A percentile compares a stretch with the other conserved stretches of the same genome.
These are phyloP conservation scores for Agrochola lychnidis DNA, from an alignment of 2,888 invertebrate species.

Conservation along the genomic window DNA sequence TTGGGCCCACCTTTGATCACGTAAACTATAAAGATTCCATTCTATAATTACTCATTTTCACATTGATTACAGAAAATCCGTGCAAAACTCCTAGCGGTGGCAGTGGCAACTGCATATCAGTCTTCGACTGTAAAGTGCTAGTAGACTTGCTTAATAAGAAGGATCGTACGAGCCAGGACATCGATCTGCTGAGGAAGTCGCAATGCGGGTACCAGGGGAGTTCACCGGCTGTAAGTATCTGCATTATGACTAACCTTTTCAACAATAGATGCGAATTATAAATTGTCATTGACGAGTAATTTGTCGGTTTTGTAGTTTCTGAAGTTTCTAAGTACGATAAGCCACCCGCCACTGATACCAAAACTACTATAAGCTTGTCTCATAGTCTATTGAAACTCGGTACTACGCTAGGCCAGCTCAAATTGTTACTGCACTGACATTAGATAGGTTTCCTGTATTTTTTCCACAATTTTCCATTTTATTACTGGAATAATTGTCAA, in stretches of 20 bases:
- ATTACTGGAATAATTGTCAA: too few species aligned
- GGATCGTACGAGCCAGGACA: conserved; percentile 77
- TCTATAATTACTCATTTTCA: neutral
- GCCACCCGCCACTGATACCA: too few species aligned
- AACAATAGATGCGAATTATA: neutral
- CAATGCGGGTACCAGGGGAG: conserved; percentile 76
- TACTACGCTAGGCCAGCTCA: neutral
- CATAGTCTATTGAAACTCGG: neutral
- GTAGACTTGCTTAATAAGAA: conserved; percentile 73
- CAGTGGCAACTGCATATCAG: conserved; percentile 80
- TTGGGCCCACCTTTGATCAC: neutral
- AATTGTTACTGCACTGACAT: neutral
- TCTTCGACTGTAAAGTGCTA: conserved; percentile 80
- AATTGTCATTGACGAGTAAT: neutral
- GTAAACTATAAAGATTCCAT: neutral
- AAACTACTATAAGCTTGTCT: too few species aligned
- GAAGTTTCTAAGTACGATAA: neutral
- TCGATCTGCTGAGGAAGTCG: conserved; percentile 80
- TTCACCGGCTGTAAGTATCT: conserved; percentile 74
- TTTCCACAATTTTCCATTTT: too few species aligned
- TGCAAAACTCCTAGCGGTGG: conserved; percentile 83
- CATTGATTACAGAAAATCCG: conserved; percentile 46
- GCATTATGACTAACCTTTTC: neutral
- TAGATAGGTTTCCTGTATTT: too few species aligned
- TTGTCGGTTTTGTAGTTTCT: neutral